Evolutionary conservation across 2,888 invertebrate genomes (phyloP).

Genomic region (Drosophila subsilvestris): DNA sequence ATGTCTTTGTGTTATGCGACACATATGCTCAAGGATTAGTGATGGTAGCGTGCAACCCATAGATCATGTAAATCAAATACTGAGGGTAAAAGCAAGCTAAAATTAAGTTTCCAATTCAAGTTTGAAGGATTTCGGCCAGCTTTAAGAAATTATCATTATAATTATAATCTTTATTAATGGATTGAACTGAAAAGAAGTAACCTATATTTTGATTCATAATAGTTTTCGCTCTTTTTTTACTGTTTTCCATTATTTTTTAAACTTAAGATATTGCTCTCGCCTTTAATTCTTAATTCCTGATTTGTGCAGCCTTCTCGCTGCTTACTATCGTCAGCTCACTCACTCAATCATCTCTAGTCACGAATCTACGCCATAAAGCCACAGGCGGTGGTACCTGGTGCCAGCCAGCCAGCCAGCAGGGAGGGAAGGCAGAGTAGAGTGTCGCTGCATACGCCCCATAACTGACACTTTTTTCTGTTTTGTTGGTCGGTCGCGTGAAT

Average conservation of each 20-base stretch:
- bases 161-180: background rate
- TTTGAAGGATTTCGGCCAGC: too few relatives aligned
- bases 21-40: conserved; percentile 51
- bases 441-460: conserved; percentile 50
- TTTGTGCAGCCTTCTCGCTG: too few relatives aligned
- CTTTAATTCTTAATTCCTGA: too few relatives aligned
- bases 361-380: conserved; percentile 12
- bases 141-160: background rate
- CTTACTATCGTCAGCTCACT: background rate
- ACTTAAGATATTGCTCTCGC: too few relatives aligned
- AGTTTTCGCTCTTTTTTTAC: too few relatives aligned
- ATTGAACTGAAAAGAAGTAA: too few relatives aligned
- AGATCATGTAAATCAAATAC: background rate
- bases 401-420: conserved; percentile 40
- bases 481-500: conserved; percentile 70
- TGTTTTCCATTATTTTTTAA: too few relatives aligned
- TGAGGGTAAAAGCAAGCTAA: background rate
- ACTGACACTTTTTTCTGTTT: conserved; percentile 40
- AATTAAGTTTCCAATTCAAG: background rate
- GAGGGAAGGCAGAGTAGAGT: conserved; percentile 16
- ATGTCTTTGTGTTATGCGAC: conserved; percentile 59
- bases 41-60: conserved; percentile 15
- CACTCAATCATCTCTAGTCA: conserved; percentile 5
- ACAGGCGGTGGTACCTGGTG: conserved; percentile 45
- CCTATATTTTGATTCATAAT: too few relatives aligned